phyloP scores from a whole-genome alignment of 1,140 invertebrate species.

The Heliconius nattereri region DNA sequence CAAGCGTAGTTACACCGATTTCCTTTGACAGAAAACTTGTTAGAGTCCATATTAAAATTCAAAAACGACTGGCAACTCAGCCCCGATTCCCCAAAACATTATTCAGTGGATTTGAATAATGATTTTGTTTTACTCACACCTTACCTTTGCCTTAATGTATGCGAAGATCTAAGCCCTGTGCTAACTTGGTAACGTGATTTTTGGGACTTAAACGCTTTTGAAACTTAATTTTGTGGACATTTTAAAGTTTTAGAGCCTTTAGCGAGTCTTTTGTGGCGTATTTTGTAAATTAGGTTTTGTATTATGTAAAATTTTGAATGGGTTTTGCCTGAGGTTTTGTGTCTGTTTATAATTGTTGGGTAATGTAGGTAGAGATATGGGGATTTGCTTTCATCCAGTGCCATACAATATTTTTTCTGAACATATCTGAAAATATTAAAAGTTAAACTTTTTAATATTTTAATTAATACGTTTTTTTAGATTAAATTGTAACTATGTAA shows the following conservation, averaged over 20 bases:
- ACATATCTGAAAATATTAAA: too few relatives aligned
- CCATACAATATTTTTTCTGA: too few relatives aligned
- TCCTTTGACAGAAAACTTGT: conserved; percentile 80
- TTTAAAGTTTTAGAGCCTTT: conserved; percentile 23
- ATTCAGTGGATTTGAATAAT: conserved; percentile 79
- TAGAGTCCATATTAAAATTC: conserved; percentile 79
- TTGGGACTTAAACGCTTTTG: conserved; percentile 75
- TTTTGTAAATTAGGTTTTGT: conserved; percentile 9
- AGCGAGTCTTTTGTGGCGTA: conserved; percentile 26
- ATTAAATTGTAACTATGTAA: too few relatives aligned
- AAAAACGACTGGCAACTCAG: conserved; percentile 77
- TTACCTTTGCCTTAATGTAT: conserved; percentile 64
- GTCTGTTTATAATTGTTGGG: neutral
- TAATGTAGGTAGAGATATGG: neutral
- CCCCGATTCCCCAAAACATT: conserved; percentile 77
- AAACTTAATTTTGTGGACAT: conserved; percentile 66
- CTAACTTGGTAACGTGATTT: conserved; percentile 74
- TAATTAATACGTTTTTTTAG: too few relatives aligned
- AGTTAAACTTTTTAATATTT: too few relatives aligned
- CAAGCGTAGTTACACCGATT: conserved; percentile 59
- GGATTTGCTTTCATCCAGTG: neutral
- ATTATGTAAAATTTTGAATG: conserved; percentile 5
- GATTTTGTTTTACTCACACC: conserved; percentile 76
- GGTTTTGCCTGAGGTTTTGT: neutral
- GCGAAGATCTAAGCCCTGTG: conserved; percentile 63